These are phyloP conservation scores for Thymelicus lineola DNA, from an alignment of 2,888 invertebrate species.

Conservation along the genomic window DNA sequence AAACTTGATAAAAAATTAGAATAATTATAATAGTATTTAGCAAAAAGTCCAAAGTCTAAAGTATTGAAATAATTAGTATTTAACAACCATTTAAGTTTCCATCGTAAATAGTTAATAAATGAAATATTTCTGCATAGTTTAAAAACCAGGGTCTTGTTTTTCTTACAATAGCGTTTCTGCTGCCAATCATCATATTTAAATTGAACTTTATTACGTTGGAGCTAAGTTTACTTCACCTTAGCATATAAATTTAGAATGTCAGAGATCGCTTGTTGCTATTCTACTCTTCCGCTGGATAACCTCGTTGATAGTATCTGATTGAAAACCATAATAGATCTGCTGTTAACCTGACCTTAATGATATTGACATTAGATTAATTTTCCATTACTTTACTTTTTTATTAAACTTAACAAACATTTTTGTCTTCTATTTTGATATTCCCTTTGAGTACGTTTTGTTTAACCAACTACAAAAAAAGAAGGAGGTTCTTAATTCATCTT, in stretches of 20 bases:
- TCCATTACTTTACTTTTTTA: slow-evolving; percentile 4
- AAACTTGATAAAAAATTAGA: too few species aligned
- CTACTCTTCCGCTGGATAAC: slow-evolving; percentile 48
- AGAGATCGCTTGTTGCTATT: slow-evolving; percentile 34
- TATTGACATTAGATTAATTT: slow-evolving; percentile 28
- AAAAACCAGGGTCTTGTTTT: slow-evolving; percentile 31
- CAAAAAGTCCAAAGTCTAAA: too few species aligned
- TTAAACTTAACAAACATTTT: slow-evolving; percentile 10
- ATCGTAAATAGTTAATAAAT: slow-evolving; percentile 4
- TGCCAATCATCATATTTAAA: not conserved
- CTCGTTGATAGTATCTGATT: slow-evolving; percentile 49
- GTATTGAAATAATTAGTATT: not conserved
- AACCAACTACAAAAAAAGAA: not conserved
- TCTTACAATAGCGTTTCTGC: slow-evolving; percentile 26
- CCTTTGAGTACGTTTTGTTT: slow-evolving; percentile 11
- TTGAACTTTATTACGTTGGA: slow-evolving; percentile 7
- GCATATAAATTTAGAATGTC: slow-evolving; percentile 31
- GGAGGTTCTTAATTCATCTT: too few species aligned
- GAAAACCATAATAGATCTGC: slow-evolving; percentile 34
- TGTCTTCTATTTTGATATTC: slow-evolving; percentile 28
- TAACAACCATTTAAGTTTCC: slow-evolving; percentile 1
- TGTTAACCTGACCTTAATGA: slow-evolving; percentile 28
- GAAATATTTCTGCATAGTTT: slow-evolving; percentile 24
- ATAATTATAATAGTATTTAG: too few species aligned
- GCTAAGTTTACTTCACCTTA: slow-evolving; percentile 20